phyloP scores from a whole-genome alignment of 2,888 invertebrate genomes.

The Acholoe squamosa region DNA sequence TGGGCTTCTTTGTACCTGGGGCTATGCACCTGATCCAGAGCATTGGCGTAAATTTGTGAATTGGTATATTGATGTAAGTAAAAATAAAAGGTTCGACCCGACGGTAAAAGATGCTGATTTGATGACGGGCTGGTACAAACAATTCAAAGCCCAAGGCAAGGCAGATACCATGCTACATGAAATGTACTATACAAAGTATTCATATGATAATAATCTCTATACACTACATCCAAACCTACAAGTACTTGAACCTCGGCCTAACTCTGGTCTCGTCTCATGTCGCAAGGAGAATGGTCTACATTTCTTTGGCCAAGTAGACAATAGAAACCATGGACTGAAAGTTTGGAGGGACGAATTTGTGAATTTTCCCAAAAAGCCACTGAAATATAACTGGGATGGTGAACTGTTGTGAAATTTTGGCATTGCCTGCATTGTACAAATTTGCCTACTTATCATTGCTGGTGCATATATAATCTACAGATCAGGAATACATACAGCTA shows the following conservation, averaged over 20 bases:
- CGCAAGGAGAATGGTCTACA: constrained; percentile 35
- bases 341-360: too few species aligned
- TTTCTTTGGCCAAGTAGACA: neutral
- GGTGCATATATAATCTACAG: too few species aligned
- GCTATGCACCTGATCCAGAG: neutral
- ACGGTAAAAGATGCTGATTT: neutral
- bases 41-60: neutral
- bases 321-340: neutral
- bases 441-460: too few species aligned
- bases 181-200: neutral
- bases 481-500: too few species aligned
- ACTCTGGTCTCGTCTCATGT: neutral
- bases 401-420: neutral
- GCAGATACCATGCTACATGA: neutral
- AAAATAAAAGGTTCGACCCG: neutral
- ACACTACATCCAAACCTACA: neutral
- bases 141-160: neutral
- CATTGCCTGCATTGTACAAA: too few species aligned
- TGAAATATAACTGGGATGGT: constrained; percentile 7
- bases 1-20: neutral
- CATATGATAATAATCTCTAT: neutral
- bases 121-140: neutral
- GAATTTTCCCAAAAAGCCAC: neutral
- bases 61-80: neutral
- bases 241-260: neutral